These are phyloP conservation scores for Brachystomella parvula DNA, from an alignment of 1,140 invertebrate genomes.

Conservation along the genomic window DNA sequence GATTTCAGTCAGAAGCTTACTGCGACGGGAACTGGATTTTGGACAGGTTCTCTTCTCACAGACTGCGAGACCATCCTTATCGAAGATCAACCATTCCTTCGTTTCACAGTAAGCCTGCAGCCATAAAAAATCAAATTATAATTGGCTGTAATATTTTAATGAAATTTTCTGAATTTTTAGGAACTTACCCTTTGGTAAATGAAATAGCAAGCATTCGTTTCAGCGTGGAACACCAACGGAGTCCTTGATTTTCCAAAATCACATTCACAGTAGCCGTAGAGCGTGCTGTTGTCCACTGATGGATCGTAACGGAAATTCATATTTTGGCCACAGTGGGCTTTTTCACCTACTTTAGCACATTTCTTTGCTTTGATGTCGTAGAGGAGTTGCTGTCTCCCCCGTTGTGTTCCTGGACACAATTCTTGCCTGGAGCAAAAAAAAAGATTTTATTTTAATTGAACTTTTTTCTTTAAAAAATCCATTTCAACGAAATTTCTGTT, in stretches of 20 bases:
- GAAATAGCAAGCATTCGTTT: constrained; percentile 8
- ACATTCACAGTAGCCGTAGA: constrained; percentile 23
- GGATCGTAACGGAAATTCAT: constrained; percentile 12
- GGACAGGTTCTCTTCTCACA: neutral
- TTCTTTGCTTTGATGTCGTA: neutral
- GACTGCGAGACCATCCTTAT: neutral
- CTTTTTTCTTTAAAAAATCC: neutral
- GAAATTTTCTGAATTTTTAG: neutral
- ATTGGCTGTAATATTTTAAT: neutral
- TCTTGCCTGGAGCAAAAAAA: constrained; percentile 1
- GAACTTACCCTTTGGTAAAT: constrained; percentile 14
- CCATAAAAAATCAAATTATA: neutral
- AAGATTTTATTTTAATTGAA: neutral
- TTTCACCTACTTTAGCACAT: constrained; percentile 15
- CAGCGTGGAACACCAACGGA: constrained; percentile 13
- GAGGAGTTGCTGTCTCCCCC: neutral
- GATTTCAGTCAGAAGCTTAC: neutral
- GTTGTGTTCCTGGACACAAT: neutral
- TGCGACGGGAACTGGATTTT: neutral
- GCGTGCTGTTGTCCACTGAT: constrained; percentile 6
- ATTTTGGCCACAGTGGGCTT: constrained; percentile 17
- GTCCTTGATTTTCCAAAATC: constrained; percentile 13
- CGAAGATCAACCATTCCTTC: constrained; percentile 17
- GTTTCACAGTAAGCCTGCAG: constrained; percentile 18
- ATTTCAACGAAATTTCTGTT: neutral